These are phyloP conservation scores for Palloptera scutellata DNA, from an alignment of 2,888 invertebrate species.

Conservation along the genomic window DNA sequence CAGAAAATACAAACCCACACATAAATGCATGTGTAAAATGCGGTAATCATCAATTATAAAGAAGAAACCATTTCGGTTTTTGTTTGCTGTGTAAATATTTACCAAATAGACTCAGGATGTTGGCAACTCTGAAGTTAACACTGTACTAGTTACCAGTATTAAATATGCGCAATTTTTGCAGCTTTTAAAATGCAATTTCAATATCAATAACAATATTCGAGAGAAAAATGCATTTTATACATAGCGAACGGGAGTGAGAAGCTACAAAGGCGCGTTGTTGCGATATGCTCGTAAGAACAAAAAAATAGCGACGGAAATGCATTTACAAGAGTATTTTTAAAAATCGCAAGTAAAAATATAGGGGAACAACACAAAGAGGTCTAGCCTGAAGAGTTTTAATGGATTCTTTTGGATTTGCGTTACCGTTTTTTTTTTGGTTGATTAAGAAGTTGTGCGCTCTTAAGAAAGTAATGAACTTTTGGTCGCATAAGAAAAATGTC, in stretches of 20 bases:
- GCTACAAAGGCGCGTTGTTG: neutral
- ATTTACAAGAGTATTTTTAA: slow-evolving; percentile 43
- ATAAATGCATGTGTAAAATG: neutral
- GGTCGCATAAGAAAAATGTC: slow-evolving; percentile 45
- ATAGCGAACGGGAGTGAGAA: neutral
- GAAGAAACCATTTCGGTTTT: neutral
- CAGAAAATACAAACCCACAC: too few relatives aligned
- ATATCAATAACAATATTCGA: slow-evolving; percentile 57
- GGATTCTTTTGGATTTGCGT: slow-evolving; percentile 44
- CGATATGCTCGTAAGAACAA: slow-evolving; percentile 5
- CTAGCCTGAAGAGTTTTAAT: slow-evolving; percentile 51
- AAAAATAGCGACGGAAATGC: slow-evolving; percentile 48
- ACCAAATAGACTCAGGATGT: slow-evolving; percentile 20
- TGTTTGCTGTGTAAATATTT: slow-evolving; percentile 16
- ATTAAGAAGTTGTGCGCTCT: neutral
- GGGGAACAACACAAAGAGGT: slow-evolving; percentile 13
- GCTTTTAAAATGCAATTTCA: slow-evolving; percentile 48
- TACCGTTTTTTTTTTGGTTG: neutral
- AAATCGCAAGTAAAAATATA: neutral
- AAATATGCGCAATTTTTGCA: neutral
- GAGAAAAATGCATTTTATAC: slow-evolving; percentile 12
- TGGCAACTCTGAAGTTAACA: slow-evolving; percentile 4
- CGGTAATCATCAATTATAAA: slow-evolving; percentile 5
- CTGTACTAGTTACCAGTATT: too few relatives aligned
- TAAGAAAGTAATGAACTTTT: slow-evolving; percentile 42